Conservation (phyloP, 2,888 invertebrate genomes). For the Fabriciana adippe region DNA sequence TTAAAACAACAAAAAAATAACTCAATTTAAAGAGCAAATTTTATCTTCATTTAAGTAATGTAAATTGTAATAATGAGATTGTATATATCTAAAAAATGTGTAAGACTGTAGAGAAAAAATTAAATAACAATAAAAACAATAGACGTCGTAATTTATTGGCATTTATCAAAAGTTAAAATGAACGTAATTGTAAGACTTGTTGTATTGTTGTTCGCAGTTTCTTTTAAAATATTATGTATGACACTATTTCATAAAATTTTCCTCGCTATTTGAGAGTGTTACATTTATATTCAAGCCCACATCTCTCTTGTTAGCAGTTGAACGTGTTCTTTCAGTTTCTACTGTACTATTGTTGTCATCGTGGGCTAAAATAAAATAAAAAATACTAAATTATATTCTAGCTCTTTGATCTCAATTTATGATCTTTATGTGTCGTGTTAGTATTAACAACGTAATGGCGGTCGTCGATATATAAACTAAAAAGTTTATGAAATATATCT, state of each 20-base stretch:
- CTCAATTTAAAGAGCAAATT: no score
- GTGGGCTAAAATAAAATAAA: constrained; percentile 49
- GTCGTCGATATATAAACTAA: not conserved
- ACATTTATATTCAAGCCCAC: constrained; percentile 68
- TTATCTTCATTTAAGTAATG: no score
- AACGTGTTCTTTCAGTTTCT: constrained; percentile 7
- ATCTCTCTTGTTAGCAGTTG: constrained; percentile 51
- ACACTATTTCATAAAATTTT: constrained; percentile 31
- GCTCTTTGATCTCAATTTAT: not conserved
- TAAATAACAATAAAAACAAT: no score
- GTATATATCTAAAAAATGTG: no score
- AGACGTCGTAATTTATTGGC: no score
- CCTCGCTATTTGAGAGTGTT: constrained; percentile 51
- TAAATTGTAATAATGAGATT: not conserved
- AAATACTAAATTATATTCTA: constrained; percentile 22
- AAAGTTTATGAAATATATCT: not conserved
- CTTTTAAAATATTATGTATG: constrained; percentile 29
- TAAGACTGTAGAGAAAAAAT: no score
- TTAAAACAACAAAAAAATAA: no score
- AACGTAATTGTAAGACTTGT: not conserved
- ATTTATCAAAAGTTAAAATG: no score
- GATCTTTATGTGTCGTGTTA: no score
- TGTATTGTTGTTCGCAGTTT: constrained; percentile 9
- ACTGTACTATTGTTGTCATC: constrained; percentile 26
- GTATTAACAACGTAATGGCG: no score